These are phyloP conservation scores for Drosophila auraria DNA, from an alignment of 1,140 invertebrate species.

Conservation along the genomic window DNA sequence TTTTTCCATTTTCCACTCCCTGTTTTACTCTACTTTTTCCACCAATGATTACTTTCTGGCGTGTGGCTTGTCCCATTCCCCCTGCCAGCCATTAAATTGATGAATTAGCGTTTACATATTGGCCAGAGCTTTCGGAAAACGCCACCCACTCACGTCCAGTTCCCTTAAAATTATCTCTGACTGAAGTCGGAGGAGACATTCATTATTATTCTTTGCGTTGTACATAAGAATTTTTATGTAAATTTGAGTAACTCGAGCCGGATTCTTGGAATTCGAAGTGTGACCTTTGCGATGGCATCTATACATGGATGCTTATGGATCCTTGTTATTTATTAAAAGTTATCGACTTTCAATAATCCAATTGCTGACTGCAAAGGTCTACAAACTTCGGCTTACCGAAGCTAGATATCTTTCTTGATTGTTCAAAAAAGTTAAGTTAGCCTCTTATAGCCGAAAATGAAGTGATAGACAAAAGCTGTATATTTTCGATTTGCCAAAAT, in stretches of 20 bases:
- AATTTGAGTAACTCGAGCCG: constrained; percentile 5
- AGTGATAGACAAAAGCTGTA: too few species aligned
- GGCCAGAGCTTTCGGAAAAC: constrained; percentile 16
- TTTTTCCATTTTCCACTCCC: constrained; percentile 38
- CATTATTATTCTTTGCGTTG: constrained; percentile 4
- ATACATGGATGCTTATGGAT: too few species aligned
- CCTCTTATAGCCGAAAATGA: too few species aligned
- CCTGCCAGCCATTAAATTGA: constrained; percentile 64
- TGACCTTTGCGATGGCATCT: constrained; percentile 15
- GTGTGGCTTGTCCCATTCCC: constrained; percentile 27
- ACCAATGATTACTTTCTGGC: constrained; percentile 60
- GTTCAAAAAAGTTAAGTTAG: too few species aligned
- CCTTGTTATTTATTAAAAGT: too few species aligned
- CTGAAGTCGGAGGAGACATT: constrained; percentile 8
- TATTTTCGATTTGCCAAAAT: too few species aligned
- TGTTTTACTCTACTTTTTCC: constrained; percentile 34
- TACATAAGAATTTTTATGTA: constrained; percentile 22
- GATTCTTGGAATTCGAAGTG: not conserved
- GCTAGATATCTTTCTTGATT: too few species aligned
- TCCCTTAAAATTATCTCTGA: constrained; percentile 44
- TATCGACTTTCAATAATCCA: too few species aligned
- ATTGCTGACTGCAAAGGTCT: too few species aligned
- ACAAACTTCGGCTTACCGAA: too few species aligned
- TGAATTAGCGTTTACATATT: constrained; percentile 66
- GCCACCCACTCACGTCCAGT: constrained; percentile 25